Conservation (phyloP, 2,113 vertebrate genomes). For the Esox niger region DNA sequence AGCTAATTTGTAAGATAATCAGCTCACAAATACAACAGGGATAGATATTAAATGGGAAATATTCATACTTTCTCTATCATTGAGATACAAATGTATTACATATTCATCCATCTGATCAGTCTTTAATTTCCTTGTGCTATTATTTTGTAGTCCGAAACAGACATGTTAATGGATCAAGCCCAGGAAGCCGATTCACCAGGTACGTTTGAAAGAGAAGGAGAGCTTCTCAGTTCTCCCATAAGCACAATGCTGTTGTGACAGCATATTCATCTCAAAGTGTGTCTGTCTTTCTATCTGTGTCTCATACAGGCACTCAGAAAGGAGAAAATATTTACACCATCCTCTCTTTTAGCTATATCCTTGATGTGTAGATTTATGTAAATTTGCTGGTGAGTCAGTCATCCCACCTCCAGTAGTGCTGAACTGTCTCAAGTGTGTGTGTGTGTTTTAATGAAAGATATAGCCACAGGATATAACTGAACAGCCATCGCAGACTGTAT, state of each 20-base stretch:
- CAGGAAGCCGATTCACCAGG: constrained; percentile 25
- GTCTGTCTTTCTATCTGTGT: neutral
- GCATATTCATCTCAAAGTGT: neutral
- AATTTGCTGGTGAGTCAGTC: constrained; percentile 1
- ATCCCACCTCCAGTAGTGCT: neutral
- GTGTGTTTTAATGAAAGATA: neutral
- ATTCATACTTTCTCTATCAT: no score
- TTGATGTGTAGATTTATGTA: constrained; percentile 21
- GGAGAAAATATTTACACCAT: neutral
- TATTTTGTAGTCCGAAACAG: constrained; percentile 41
- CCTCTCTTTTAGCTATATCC: neutral
- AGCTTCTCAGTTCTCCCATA: neutral
- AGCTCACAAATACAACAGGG: neutral
- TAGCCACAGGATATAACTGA: neutral
- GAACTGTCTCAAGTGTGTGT: neutral
- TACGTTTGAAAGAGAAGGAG: constrained; percentile 6
- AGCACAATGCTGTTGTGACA: neutral
- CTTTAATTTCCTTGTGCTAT: no score
- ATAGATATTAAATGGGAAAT: no score
- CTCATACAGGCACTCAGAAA: neutral
- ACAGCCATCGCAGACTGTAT: neutral
- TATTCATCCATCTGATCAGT: no score
- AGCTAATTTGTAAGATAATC: neutral
- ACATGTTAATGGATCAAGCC: constrained; percentile 33
- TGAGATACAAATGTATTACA: no score